Conservation (phyloP, 2,113 vertebrate genomes). For the human (Homo sapiens) region GRCh38 chr12:47006501-47007000, state of each 20-base stretch:
- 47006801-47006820: neutral
- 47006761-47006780: neutral
- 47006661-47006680: neutral
- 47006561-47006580: neutral
- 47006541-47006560: neutral
- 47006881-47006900: neutral
- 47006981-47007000: neutral
- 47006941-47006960: constrained; percentile 18
- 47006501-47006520: neutral
- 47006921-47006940: neutral
- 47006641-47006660: neutral
- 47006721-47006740: neutral
- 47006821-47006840: neutral
- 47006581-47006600: neutral
- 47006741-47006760: neutral
- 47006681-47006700: neutral
- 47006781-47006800: neutral
- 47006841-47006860: neutral
- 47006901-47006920: neutral
- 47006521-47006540: neutral
- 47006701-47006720: neutral
- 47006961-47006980: neutral
- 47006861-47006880: neutral
- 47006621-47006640: neutral
- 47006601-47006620: neutral